Conservation (phyloP, 2,113 vertebrate species). For the Apistogramma diplotaenia region DNA sequence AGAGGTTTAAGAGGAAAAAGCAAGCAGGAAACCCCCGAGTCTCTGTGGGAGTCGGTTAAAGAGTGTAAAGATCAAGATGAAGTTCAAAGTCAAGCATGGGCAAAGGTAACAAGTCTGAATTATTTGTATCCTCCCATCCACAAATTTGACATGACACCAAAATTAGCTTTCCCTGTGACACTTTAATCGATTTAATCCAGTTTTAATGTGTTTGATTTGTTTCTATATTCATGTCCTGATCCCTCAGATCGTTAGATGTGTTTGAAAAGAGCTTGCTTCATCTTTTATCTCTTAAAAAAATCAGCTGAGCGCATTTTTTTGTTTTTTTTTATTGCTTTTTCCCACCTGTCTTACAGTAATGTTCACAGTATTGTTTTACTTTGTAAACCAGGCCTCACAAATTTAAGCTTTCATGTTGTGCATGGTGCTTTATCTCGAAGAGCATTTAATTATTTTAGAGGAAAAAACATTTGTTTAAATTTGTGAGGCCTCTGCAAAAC, state of each 20-base stretch:
- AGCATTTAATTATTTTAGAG: background rate
- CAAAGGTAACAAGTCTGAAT: slow-evolving; percentile 94
- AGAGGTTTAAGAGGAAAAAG: slow-evolving; percentile 95
- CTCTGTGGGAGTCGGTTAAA: slow-evolving; percentile 98
- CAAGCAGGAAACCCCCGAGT: slow-evolving; percentile 94
- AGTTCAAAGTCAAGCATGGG: slow-evolving; percentile 99
- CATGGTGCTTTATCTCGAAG: background rate
- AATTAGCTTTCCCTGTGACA: slow-evolving; percentile 59
- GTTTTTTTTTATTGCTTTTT: background rate
- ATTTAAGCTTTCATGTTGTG: background rate
- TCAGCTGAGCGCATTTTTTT: background rate
- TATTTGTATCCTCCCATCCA: slow-evolving; percentile 92
- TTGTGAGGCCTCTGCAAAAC: slow-evolving; percentile 16
- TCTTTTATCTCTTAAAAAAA: slow-evolving; percentile 51
- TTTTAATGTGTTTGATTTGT: slow-evolving; percentile 53
- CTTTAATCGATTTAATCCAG: slow-evolving; percentile 20
- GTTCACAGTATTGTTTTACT: background rate
- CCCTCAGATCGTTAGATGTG: slow-evolving; percentile 15
- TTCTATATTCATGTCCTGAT: slow-evolving; percentile 25
- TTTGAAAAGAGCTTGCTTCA: slow-evolving; percentile 48
- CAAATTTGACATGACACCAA: slow-evolving; percentile 55
- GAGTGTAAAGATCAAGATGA: slow-evolving; percentile 99
- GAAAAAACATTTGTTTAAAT: background rate
- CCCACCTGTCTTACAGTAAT: background rate
- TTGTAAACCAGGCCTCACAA: slow-evolving; percentile 12